Percentiles rank a stretch among this genome's conserved stretches.
Evolutionary conservation across 2,113 vertebrate species (phyloP).

Genomic region (Hemibagrus wyckioides): DNA sequence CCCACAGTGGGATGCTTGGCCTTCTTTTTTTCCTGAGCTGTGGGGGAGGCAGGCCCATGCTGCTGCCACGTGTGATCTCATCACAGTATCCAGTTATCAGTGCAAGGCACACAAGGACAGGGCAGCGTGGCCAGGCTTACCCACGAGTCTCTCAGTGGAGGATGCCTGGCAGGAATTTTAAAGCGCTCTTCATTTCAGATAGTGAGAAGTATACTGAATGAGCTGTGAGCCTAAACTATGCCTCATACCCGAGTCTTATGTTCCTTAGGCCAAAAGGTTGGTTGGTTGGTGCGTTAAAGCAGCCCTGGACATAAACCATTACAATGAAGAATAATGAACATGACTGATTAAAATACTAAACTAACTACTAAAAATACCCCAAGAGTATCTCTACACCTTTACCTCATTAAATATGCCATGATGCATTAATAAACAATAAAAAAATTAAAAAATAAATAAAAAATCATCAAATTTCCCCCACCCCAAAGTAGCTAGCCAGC

Average conservation of each 20-base stretch:
- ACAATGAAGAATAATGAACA: not conserved
- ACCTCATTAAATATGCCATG: not conserved
- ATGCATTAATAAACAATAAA: not conserved
- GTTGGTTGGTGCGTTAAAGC: not conserved
- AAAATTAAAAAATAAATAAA: too few relatives aligned
- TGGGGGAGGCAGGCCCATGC: slow-evolving; percentile 42
- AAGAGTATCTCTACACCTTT: not conserved
- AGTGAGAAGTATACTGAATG: not conserved
- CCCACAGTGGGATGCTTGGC: slow-evolving; percentile 38
- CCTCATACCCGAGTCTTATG: not conserved
- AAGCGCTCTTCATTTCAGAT: not conserved
- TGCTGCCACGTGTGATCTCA: slow-evolving; percentile 53
- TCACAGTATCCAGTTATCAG: slow-evolving; percentile 50
- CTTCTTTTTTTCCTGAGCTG: slow-evolving; percentile 47
- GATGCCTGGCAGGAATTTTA: not conserved
- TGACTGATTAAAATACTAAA: not conserved
- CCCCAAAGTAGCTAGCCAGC: not conserved
- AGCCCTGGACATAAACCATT: not conserved
- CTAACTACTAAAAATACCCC: not conserved
- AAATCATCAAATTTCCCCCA: not conserved
- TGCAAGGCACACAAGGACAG: slow-evolving; percentile 42
- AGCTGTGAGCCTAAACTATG: not conserved
- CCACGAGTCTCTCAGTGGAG: not conserved
- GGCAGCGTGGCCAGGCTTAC: not conserved
- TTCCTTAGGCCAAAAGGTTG: not conserved